These are phyloP conservation scores for Gallinago media DNA, from an alignment of 2,113 vertebrate genomes.

Conservation along the genomic window DNA sequence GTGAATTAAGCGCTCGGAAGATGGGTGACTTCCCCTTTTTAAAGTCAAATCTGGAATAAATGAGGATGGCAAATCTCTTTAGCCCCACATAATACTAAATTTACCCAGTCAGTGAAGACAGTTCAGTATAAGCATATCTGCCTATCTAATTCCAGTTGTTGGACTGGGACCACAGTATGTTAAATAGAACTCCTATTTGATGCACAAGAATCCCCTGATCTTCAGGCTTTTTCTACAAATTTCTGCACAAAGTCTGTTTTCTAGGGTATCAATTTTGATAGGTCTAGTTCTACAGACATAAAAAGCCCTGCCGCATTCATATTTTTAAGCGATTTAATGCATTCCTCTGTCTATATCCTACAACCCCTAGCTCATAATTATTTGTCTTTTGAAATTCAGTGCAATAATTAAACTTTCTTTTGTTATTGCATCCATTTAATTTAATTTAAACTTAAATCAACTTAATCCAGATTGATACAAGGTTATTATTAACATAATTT, in stretches of 20 bases:
- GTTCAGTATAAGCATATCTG: neutral
- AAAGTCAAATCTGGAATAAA: neutral
- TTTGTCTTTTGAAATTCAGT: neutral
- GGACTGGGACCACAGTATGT: neutral
- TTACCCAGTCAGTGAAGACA: neutral
- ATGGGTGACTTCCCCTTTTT: neutral
- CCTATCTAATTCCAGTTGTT: neutral
- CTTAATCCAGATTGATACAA: neutral
- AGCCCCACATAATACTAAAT: neutral
- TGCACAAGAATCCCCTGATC: neutral
- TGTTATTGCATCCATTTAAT: neutral
- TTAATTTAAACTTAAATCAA: neutral
- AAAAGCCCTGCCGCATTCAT: accelerated
- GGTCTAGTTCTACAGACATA: neutral
- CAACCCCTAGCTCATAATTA: neutral
- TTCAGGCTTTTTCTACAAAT: neutral
- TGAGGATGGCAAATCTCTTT: neutral
- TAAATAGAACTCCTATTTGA: neutral
- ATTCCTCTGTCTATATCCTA: neutral
- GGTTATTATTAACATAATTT: neutral
- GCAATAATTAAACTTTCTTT: neutral
- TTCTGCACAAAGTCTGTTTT: neutral
- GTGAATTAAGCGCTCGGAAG: neutral
- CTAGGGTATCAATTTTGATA: neutral
- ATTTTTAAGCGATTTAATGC: neutral